phyloP scores from a whole-genome alignment of 2,888 invertebrate species.

The Lissonota sp. region DNA sequence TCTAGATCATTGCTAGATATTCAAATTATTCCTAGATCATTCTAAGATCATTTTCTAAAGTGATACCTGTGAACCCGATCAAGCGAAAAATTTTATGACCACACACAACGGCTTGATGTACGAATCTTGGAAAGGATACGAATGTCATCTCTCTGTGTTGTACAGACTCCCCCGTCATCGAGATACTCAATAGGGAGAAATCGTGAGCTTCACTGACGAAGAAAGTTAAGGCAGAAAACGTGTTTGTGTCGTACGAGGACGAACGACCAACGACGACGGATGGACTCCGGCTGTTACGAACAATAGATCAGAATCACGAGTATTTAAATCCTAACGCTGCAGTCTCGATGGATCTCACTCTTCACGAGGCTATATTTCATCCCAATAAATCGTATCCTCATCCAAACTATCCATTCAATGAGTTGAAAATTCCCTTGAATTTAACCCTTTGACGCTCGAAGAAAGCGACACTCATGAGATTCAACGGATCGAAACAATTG shows the following conservation, averaged over 20 bases:
- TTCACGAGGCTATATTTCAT: constrained; percentile 38
- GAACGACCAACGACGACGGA: background rate
- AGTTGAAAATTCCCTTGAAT: too few species aligned
- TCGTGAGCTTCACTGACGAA: background rate
- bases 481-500: too few species aligned
- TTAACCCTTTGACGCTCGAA: too few species aligned
- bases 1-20: too few species aligned
- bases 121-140: background rate
- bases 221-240: background rate
- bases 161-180: background rate
- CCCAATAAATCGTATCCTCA: constrained; percentile 1
- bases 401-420: background rate
- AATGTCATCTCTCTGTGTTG: too few species aligned
- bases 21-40: too few species aligned
- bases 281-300: constrained; percentile 6
- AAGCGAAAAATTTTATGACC: constrained; percentile 70
- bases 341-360: background rate
- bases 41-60: constrained; percentile 8
- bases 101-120: constrained; percentile 50
- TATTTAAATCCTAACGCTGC: background rate
- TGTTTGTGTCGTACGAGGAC: too few species aligned
- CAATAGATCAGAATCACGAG: constrained; percentile 10
- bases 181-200: background rate
- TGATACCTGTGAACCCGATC: constrained; percentile 46
- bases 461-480: too few species aligned